Base-by-base conservation (phyloP, 1,140 invertebrate genomes). In the Megalopta genalis region DNA sequence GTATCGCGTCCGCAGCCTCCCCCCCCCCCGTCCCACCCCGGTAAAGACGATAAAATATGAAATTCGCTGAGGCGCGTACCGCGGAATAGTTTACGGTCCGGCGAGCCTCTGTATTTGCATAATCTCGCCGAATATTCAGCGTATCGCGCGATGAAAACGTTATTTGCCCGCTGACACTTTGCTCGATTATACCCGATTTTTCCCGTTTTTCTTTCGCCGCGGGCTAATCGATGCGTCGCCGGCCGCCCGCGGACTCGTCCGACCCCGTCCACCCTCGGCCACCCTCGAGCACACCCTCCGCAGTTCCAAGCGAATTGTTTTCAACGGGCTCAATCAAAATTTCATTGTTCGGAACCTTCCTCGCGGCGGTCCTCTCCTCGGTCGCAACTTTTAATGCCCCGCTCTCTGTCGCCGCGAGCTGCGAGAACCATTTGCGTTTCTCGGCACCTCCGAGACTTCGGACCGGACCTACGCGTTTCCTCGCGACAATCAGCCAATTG, bases 111-210 rank as follows among this genome's bases (percentile, higher is more conserved):
- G 62, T 21, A 54, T 72, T 79, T 79, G 62, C 77, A 79, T 79
- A 79, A 79, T 79, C 77, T 73, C 62, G 39, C 62, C 62, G 60
- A 74, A 79, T 79, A 79, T 73, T 79, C 76, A 57, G 12, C 46
- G 59, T 78, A 72, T 72, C 68, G 76, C 46, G 25, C 70, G 52
- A 73, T 64, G 62, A 65, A 57, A 73, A 73, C 52, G 69, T 73
- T 79, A 60, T 74, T 73, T 74, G 25, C 49, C 7, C 77, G 59
- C 23, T 23, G 77, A 65, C 69, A 79, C 52, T 79, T 69, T 67
- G 37, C 65, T 62, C 65, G 65, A 46, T 77, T 69, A 77, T 69
- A 69, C 42, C 16, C 59, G 18, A 42, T 63, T 77, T 71, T 63
- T 77, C 42, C 2, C 60, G 8, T 39, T 75, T 16, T 32, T 75